Conservation (phyloP, 35 echinoderm and acorn worm genomes). For the Holothuria glaberrima region DNA sequence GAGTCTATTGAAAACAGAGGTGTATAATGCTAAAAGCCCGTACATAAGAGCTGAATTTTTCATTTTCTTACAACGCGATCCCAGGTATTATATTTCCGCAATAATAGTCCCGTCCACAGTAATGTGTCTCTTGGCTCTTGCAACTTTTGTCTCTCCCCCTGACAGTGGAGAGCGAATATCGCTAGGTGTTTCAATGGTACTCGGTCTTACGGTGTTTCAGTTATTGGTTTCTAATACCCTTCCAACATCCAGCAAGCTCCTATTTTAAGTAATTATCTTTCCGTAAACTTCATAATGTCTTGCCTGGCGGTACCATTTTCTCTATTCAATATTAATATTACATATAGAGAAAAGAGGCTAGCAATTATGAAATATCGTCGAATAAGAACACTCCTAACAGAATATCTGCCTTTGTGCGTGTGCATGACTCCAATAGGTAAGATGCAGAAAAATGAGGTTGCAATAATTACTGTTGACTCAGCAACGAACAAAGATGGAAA, state of each 20-base stretch:
- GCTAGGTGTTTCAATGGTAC: conserved; percentile 28
- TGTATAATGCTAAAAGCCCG: background rate
- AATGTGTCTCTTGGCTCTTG: background rate
- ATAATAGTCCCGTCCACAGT: conserved; percentile 9
- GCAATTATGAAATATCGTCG: background rate
- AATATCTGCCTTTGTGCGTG: background rate
- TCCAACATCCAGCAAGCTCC: background rate
- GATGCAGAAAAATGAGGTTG: background rate
- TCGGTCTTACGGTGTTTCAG: conserved; percentile 51
- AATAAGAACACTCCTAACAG: background rate
- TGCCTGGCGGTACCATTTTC: background rate
- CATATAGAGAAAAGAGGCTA: background rate
- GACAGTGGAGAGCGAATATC: conserved; percentile 41
- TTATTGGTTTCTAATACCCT: conserved; percentile 29
- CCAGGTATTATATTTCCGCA: conserved; percentile 13
- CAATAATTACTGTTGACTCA: no score
- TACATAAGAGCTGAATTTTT: background rate
- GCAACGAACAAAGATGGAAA: no score
- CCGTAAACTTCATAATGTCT: conserved; percentile 11
- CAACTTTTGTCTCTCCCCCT: conserved; percentile 22
- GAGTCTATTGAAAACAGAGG: background rate
- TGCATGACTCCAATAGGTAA: background rate
- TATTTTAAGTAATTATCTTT: conserved; percentile 18
- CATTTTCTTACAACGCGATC: background rate
- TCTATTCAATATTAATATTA: background rate